These are phyloP conservation scores for Unio pictorum DNA, from an alignment of 2,888 invertebrate genomes.

Conservation along the genomic window DNA sequence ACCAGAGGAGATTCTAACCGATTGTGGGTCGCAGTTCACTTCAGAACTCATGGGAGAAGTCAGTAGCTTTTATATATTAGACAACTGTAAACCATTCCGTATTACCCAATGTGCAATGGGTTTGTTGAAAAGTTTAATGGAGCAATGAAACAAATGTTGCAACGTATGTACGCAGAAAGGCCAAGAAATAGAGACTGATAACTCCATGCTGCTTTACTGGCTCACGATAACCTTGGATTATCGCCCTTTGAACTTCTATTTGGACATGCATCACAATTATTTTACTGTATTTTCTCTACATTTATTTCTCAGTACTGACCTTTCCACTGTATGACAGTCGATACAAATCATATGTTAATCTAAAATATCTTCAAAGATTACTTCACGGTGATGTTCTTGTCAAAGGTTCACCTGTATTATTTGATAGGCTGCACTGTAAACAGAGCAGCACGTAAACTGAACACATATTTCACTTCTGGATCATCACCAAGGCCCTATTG, in stretches of 20 bases:
- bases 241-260: conserved; percentile 28
- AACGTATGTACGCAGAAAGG: conserved; percentile 18
- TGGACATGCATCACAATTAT: conserved; percentile 1
- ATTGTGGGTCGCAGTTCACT: conserved; percentile 3
- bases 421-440: too few species aligned
- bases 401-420: too few species aligned
- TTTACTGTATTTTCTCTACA: too few species aligned
- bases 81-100: background rate
- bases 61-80: background rate
- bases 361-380: too few species aligned
- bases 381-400: too few species aligned
- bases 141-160: conserved; percentile 31
- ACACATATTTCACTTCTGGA: too few species aligned
- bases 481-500: too few species aligned
- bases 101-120: conserved; percentile 18
- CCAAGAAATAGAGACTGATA: conserved; percentile 36
- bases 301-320: too few species aligned
- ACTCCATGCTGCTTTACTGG: conserved; percentile 24
- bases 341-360: too few species aligned
- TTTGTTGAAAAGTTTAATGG: conserved; percentile 37
- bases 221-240: conserved; percentile 25
- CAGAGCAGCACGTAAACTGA: too few species aligned
- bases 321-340: too few species aligned
- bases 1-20: conserved; percentile 1
- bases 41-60: conserved; percentile 5